These are phyloP conservation scores for Caenorhabditis briggsae DNA, from an alignment of 1,140 invertebrate genomes.

Conservation along the genomic window DNA sequence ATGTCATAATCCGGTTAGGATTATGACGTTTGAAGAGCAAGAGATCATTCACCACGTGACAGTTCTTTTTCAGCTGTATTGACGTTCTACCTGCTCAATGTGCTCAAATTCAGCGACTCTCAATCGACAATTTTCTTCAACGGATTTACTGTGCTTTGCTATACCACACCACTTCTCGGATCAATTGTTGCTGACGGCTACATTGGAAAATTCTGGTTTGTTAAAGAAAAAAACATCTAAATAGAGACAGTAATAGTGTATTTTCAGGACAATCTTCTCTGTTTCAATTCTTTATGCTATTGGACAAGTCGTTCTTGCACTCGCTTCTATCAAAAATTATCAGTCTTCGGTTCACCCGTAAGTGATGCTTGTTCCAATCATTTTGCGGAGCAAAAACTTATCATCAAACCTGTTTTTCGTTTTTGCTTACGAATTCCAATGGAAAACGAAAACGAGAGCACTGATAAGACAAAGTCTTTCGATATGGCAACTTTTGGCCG, in stretches of 20 bases:
- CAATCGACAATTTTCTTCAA: constrained; percentile 79
- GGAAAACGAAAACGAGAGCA: neutral
- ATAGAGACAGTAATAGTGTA: constrained; percentile 15
- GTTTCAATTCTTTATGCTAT: constrained; percentile 84
- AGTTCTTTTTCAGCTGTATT: constrained; percentile 84
- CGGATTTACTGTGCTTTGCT: constrained; percentile 85
- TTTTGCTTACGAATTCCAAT: constrained; percentile 27
- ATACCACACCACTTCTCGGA: constrained; percentile 88
- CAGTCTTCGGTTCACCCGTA: constrained; percentile 82
- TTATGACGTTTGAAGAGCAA: neutral
- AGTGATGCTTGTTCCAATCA: constrained; percentile 49
- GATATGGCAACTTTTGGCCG: neutral
- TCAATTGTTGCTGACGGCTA: constrained; percentile 90
- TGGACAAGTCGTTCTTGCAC: constrained; percentile 87
- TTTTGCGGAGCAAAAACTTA: constrained; percentile 24
- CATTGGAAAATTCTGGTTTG: constrained; percentile 86
- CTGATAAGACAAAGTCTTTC: constrained; percentile 3
- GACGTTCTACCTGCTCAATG: constrained; percentile 84
- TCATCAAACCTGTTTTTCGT: constrained; percentile 2
- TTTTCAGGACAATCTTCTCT: constrained; percentile 78
- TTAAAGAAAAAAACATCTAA: neutral
- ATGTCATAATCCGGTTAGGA: constrained; percentile 6
- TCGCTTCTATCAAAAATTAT: constrained; percentile 81
- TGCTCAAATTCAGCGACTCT: constrained; percentile 80
- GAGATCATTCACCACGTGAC: constrained; percentile 26